Base-by-base conservation (phyloP, 2,797 vertebrate genomes). In the Hoplostethus atlanticus region DNA sequence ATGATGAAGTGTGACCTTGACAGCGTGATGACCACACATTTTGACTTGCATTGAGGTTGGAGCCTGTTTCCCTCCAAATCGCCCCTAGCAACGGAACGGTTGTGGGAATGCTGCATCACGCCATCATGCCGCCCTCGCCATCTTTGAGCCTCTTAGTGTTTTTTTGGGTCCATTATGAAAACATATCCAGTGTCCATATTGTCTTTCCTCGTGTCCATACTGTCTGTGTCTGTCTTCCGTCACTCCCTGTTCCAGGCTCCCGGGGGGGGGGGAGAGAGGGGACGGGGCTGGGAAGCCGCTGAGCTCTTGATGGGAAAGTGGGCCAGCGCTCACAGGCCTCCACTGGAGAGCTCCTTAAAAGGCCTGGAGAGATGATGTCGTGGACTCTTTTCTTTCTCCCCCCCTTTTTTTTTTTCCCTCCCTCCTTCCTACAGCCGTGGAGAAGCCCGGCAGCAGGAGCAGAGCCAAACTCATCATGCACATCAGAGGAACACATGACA, bases 281-380 rank as follows among this genome's bases (percentile, higher is more conserved):
- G 77, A 89, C 68, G 34, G 63, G 56, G 87, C 79, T 89, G 83
- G 89, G 88, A 87, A 91, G 90, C 40, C 40, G 59, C 44, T 56
- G 9, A 38, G 21, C 87, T 78, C 70, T 84, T 21, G 90, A 87
- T 91, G 92, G 85, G 92, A 92, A 94, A 93, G 84, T 93, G 91
- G 93, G 93, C 92, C 93, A 94, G 84, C 67, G 21, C 64, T 91
- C 83, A 79, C 80, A 88, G 87, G 86, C 85, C 92, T 94, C 90
- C 90, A 17, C 92, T 91, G 89, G 92, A 94, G 90, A 94, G 90
- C 89, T 94, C 94, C 94, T 93, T 95, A 95, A 94, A 95, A 95
- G 95, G 95, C 81, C 87, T 87, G 92, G 90, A 92, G 88, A 92
- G 92, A 94, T 93, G 92, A 94, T 94, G 93, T 92, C 81, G 91